Base-by-base conservation (phyloP, 2,888 invertebrate genomes). In the Zygothrica quintamaculata region DNA sequence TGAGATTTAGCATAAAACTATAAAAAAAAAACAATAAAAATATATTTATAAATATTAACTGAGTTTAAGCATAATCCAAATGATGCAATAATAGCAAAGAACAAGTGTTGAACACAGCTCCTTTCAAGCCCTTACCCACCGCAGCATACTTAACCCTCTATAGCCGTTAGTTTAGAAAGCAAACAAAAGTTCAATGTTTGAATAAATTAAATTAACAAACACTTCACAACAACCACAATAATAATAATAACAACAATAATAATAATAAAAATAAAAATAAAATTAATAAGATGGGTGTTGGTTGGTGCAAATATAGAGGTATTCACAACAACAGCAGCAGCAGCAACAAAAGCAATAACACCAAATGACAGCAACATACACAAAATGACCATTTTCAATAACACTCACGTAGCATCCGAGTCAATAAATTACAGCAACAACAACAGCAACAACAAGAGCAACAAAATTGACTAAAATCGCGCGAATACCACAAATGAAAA, bases 371-470 rank as follows among this genome's bases (percentile, higher is more conserved):
- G 59, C 39, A 58, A 67, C 67, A 62, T 69, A 15, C 64, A 59
- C 71, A 46, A 74, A 79, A 80, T 84, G 75, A 77, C 84, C 77
- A 81, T 84, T 81, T 80, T 80, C 84, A 81, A 81, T 81, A 80
- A 84, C 80, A 67, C 77, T 84, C 80, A 84, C 84, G 80, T 81
- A 79, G 75, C 80, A 80, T 79, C 82, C 79, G 79, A 79, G 76
- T 76, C 76, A 52, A 77, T 84, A 81, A 81, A 81, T 81, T 71
- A 81, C 77, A 73, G 62, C 55, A 74, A 60, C 9, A 65, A 53
- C 33, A 56, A 16, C 5, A 33, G 16, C 36, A 56, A 29, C 31
- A 68, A 53, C 46, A n/a, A n/a, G n/a, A n/a, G n/a, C n/a, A n/a
- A n/a, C n/a, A n/a, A n/a, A n/a, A n/a, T n/a, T n/a, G n/a, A n/a